Conservation (phyloP, 1,140 invertebrate species). For the Neotoxoptera formosana region DNA sequence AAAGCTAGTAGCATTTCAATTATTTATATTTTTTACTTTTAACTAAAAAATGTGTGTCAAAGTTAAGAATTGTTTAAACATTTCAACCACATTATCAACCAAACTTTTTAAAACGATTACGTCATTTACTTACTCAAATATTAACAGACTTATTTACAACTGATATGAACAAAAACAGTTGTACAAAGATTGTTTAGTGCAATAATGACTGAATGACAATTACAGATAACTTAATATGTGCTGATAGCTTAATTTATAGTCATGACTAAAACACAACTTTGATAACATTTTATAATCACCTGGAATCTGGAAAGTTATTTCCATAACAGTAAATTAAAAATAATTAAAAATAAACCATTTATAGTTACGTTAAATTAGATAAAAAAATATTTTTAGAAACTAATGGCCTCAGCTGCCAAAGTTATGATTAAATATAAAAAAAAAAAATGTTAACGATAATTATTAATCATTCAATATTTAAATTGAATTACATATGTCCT, state of each 20-base stretch:
- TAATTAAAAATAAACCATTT: not conserved
- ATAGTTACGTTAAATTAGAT: not conserved
- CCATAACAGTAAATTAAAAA: not conserved
- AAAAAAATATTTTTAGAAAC: not conserved
- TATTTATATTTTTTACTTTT: not conserved
- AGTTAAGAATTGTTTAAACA: not conserved
- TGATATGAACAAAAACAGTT: not conserved
- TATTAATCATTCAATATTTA: not conserved
- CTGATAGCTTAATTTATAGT: not conserved
- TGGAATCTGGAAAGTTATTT: not conserved
- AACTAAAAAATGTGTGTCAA: not conserved
- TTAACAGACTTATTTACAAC: conserved; percentile 13
- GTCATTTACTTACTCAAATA: not conserved
- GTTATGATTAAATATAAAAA: no score
- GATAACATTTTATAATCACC: not conserved
- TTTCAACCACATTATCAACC: not conserved
- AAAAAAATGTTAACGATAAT: no score
- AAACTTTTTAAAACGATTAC: not conserved
- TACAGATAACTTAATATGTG: not conserved
- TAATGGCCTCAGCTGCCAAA: no score
- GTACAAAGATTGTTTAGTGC: conserved; percentile 19
- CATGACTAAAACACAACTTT: not conserved
- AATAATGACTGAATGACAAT: conserved; percentile 1
- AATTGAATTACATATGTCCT: not conserved
- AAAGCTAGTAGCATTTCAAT: not conserved